phyloP scores from a whole-genome alignment of 2,888 invertebrate genomes.

The Nesidiocoris tenuis region DNA sequence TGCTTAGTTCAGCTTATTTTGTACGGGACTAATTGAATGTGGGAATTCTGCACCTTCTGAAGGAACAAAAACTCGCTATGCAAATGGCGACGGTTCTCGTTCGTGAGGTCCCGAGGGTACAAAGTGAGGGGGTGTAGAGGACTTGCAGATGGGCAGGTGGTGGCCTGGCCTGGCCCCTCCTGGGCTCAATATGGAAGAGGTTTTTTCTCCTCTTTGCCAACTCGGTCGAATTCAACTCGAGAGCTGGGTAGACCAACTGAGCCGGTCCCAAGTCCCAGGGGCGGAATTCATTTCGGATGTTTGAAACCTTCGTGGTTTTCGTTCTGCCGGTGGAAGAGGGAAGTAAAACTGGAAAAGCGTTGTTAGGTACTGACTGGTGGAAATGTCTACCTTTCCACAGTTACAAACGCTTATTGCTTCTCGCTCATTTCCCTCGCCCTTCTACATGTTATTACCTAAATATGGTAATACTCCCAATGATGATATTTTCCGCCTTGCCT shows the following conservation, averaged over 20 bases:
- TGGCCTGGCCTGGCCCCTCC: not conserved
- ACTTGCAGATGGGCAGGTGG: not conserved
- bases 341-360: not conserved
- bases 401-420: not conserved
- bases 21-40: slow-evolving; percentile 22
- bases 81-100: slow-evolving; percentile 14
- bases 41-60: not conserved
- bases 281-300: slow-evolving; percentile 30
- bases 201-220: slow-evolving; percentile 17
- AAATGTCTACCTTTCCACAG: not conserved
- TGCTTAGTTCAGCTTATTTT: slow-evolving; percentile 13
- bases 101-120: not conserved
- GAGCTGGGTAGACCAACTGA: not conserved
- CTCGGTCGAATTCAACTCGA: slow-evolving; percentile 4
- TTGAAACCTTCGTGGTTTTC: slow-evolving; percentile 29
- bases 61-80: slow-evolving; percentile 25
- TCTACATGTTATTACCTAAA: too few species aligned
- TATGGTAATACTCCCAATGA: too few species aligned
- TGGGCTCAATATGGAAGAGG: not conserved
- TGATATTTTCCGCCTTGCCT: too few species aligned
- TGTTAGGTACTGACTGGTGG: not conserved
- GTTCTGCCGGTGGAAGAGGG: not conserved
- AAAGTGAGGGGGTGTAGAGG: not conserved
- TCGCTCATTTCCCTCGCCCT: not conserved
- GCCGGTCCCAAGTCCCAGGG: slow-evolving; percentile 18